Evolutionary conservation across 2,888 invertebrate species (phyloP), one percentile per base, ranked within the genome.

Genomic region (Brachyopa scutellaris): DNA sequence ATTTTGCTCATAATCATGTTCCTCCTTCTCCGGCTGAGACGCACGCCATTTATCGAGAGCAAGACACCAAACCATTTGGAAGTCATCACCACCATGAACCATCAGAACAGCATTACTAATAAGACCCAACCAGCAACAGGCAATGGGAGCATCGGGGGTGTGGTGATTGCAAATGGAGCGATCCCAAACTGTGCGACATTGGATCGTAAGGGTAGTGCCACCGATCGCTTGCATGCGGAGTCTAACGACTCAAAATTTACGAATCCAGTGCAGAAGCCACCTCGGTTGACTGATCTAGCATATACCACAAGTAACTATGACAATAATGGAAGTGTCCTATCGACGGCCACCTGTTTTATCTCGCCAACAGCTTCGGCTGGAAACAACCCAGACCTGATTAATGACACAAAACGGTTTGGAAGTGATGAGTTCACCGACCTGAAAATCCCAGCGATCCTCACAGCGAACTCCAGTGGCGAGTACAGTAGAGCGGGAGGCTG

Each of bases 301-400:
- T 95, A 95, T 87, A 92, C 94, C 9, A 94, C 94, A 2, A 93
- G 93, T 84, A 93, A 93, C 87, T 94, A 94, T 85, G 94, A 94
- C 87, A 94, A 94, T 69, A 92, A 93, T 85, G 94, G 94, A 53
- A 93, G 93, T 85, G 92, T 93, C 72, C 91, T 94, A 67, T 93
- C 94, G 26, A 92, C 93, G 7, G 92, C 93, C 84, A 92, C 94
- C 0, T 93, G 93, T 83, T 95, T 94, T 85, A 94, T 95, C 19
- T 95, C 95, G 21, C 95, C 95, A 29, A 94, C 95, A 38, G 94
- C 94, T 36, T 93, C 94, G 85, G 93, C 94, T 84, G 93, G 93
- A 86, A 96, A 96, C 86, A 96, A 96, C 89, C 96, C 96, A 1
- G 96, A 96, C 89, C 92, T 97, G 84, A 96, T 97, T 87, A 95